Percentiles rank a stretch among this genome's conserved stretches.
Conservation (phyloP, 2,797 vertebrate genomes). For the Silurus lanzhouensis region DNA sequence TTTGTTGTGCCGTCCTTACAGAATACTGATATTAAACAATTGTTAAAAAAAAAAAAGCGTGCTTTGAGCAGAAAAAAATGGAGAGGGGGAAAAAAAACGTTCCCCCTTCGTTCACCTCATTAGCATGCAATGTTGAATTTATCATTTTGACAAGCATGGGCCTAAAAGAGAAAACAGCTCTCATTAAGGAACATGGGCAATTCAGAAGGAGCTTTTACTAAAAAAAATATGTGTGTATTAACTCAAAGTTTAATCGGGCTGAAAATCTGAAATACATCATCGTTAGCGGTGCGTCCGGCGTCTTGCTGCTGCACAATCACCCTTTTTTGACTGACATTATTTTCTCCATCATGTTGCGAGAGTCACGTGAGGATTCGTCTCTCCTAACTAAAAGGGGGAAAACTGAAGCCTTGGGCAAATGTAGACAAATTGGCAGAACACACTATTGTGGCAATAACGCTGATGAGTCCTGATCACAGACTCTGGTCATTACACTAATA, state of each 20-base stretch:
- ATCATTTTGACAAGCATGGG: conserved; percentile 74
- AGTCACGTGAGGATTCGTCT: conserved; percentile 72
- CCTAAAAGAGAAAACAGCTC: conserved; percentile 62
- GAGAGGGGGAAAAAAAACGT: conserved; percentile 71
- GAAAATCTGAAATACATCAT: conserved; percentile 61
- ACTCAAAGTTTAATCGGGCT: conserved; percentile 70
- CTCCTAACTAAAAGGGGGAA: conserved; percentile 70
- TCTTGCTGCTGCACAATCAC: conserved; percentile 64
- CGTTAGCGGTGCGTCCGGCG: conserved; percentile 71
- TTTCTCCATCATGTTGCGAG: conserved; percentile 73
- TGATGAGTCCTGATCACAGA: conserved; percentile 97
- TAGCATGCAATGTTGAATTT: conserved; percentile 74
- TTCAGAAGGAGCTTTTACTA: conserved; percentile 73
- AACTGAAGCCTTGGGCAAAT: conserved; percentile 83
- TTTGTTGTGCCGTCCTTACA: conserved; percentile 65
- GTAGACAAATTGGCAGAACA: conserved; percentile 78
- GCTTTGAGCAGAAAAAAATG: conserved; percentile 64
- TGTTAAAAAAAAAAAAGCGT: conserved; percentile 67
- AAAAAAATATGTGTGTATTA: conserved; percentile 63
- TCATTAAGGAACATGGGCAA: conserved; percentile 70
- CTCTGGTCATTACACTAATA: conserved; percentile 99
- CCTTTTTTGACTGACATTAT: conserved; percentile 20
- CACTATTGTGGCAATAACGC: conserved; percentile 85
- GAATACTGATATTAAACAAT: conserved; percentile 63
- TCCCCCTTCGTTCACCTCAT: conserved; percentile 76